These are phyloP conservation scores for Nymphalis c-album DNA, from an alignment of 2,888 invertebrate species.

Conservation along the genomic window DNA sequence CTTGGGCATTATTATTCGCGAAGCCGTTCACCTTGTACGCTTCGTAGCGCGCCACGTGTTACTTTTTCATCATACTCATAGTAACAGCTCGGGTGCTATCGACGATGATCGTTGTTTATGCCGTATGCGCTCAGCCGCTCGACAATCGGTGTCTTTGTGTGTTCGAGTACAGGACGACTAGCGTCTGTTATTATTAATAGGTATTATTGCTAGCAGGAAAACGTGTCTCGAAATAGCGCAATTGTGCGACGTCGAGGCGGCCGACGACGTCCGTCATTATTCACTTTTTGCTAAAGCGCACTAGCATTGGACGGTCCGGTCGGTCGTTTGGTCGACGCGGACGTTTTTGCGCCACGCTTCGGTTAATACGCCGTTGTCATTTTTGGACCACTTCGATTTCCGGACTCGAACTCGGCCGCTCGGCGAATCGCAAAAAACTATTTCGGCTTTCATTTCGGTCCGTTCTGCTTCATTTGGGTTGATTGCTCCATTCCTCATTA, in stretches of 20 bases:
- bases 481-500: constrained; percentile 30
- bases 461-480: constrained; percentile 40
- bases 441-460: constrained; percentile 41
- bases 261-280: constrained; percentile 59
- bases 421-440: constrained; percentile 49
- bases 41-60: constrained; percentile 52
- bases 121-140: constrained; percentile 26
- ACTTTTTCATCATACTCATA: constrained; percentile 31
- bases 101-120: constrained; percentile 21
- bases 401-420: constrained; percentile 46
- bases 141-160: constrained; percentile 41
- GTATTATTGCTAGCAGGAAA: constrained; percentile 71
- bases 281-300: constrained; percentile 64
- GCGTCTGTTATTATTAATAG: constrained; percentile 61
- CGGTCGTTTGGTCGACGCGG: constrained; percentile 55
- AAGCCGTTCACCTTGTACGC: constrained; percentile 63
- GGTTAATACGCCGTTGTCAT: constrained; percentile 65
- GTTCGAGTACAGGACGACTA: constrained; percentile 52
- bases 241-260: constrained; percentile 58
- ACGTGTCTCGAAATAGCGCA: constrained; percentile 71
- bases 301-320: constrained; percentile 45
- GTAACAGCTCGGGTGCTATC: constrained; percentile 24
- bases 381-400: constrained; percentile 62
- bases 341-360: constrained; percentile 61
- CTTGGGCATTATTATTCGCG: constrained; percentile 33